phyloP scores from a whole-genome alignment of 2,888 invertebrate genomes.

The Drosophila trichaetosa region DNA sequence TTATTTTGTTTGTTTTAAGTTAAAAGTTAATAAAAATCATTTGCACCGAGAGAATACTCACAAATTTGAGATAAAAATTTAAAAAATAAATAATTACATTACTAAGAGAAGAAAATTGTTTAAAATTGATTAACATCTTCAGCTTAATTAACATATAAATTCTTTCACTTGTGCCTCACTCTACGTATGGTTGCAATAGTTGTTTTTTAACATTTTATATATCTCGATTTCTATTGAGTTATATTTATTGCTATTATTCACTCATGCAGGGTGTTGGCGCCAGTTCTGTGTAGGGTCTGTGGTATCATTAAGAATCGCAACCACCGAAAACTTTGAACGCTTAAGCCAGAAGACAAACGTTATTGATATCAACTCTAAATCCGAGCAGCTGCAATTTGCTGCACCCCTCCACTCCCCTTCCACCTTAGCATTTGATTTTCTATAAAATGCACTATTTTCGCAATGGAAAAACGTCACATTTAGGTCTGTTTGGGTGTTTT shows the following conservation, averaged over 20 bases:
- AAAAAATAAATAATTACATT: neutral
- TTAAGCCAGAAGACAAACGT: conserved; percentile 47
- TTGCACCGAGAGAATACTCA: neutral
- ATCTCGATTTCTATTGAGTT: neutral
- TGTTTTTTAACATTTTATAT: neutral
- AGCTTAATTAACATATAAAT: neutral
- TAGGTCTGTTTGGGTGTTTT: conserved; percentile 60
- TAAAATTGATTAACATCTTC: neutral
- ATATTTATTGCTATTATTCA: neutral
- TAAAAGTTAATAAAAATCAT: neutral
- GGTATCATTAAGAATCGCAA: conserved; percentile 45
- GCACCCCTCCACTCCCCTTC: conserved; percentile 25
- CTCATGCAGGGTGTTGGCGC: neutral
- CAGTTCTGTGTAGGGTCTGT: conserved; percentile 3
- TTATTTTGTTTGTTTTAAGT: neutral
- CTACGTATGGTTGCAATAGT: too few species aligned
- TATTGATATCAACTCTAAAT: conserved; percentile 58
- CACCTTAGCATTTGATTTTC: conserved; percentile 37
- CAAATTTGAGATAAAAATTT: neutral
- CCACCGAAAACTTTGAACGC: conserved; percentile 27
- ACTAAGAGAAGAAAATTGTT: neutral
- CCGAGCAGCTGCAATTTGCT: conserved; percentile 69
- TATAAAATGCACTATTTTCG: conserved; percentile 71
- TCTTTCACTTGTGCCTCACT: neutral
- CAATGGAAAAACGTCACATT: conserved; percentile 76